Conservation (phyloP, 2,797 vertebrate genomes). For the Sphaeramia orbicularis region DNA sequence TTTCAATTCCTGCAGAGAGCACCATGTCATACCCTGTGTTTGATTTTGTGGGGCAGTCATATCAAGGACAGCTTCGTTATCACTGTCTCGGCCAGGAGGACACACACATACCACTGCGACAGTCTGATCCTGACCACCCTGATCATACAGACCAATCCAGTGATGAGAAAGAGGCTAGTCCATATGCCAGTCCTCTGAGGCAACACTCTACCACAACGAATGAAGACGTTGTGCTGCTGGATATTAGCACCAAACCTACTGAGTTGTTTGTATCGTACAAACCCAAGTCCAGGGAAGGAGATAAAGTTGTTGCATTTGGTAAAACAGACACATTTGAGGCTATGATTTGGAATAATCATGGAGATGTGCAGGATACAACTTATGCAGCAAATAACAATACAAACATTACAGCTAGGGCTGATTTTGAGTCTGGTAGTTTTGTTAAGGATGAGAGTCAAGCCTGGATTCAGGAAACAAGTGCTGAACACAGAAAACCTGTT, state of each 20-base stretch:
- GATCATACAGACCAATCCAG: constrained; percentile 27
- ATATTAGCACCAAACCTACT: constrained; percentile 57
- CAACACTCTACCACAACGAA: constrained; percentile 11
- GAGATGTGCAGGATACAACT: constrained; percentile 10
- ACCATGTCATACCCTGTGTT: constrained; percentile 8
- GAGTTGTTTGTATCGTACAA: constrained; percentile 48
- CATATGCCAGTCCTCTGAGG: constrained; percentile 20
- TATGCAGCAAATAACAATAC: constrained; percentile 10
- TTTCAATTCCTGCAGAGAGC: constrained; percentile 1
- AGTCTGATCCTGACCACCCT: neutral
- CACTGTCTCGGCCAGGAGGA: constrained; percentile 44
- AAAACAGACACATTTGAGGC: neutral
- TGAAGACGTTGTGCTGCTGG: constrained; percentile 57
- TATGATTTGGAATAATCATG: neutral
- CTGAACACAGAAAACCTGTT: constrained; percentile 4
- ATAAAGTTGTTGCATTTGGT: neutral
- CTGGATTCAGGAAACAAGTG: constrained; percentile 9
- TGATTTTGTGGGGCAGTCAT: constrained; percentile 26
- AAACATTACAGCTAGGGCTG: neutral
- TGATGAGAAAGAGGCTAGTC: constrained; percentile 23
- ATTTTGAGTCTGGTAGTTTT: neutral
- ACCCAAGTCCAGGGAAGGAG: constrained; percentile 16
- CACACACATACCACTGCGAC: constrained; percentile 16
- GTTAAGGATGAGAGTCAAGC: constrained; percentile 5
- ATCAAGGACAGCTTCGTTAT: constrained; percentile 56